A percentile compares a stretch with the other conserved stretches of the same genome.
Conservation (phyloP, 1,140 invertebrate genomes). For the Halesus radiatus region DNA sequence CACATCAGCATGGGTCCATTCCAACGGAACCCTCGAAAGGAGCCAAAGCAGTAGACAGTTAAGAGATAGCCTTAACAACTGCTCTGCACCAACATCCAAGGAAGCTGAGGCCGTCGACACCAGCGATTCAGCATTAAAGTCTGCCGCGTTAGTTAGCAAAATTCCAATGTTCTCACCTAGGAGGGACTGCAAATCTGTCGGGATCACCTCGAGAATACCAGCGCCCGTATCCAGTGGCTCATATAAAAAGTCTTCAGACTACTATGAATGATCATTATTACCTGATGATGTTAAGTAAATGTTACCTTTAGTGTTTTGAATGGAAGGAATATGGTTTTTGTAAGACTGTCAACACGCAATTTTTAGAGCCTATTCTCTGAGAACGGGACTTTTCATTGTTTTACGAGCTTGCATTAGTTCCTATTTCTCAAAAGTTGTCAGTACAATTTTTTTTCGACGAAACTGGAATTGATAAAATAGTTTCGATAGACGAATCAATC, state of each 20-base stretch:
- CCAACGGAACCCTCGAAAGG: constrained; percentile 75
- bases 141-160: constrained; percentile 63
- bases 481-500: constrained; percentile 3
- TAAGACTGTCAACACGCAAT: background rate
- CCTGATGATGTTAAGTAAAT: background rate
- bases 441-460: background rate
- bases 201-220: constrained; percentile 69
- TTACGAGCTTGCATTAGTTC: constrained; percentile 5
- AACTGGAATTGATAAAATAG: background rate
- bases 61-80: constrained; percentile 58
- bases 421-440: background rate
- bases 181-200: constrained; percentile 71
- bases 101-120: constrained; percentile 46
- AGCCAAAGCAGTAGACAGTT: constrained; percentile 68
- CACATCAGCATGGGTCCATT: constrained; percentile 81
- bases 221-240: constrained; percentile 69
- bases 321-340: constrained; percentile 6
- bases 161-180: constrained; percentile 64
- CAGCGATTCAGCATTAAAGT: constrained; percentile 58
- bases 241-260: constrained; percentile 64
- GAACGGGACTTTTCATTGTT: constrained; percentile 14
- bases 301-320: constrained; percentile 27
- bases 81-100: constrained; percentile 41
- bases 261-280: constrained; percentile 42
- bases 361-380: background rate